Evolutionary conservation across 1,140 invertebrate genomes (phyloP).

Genomic region (Eriosoma lanigerum): DNA sequence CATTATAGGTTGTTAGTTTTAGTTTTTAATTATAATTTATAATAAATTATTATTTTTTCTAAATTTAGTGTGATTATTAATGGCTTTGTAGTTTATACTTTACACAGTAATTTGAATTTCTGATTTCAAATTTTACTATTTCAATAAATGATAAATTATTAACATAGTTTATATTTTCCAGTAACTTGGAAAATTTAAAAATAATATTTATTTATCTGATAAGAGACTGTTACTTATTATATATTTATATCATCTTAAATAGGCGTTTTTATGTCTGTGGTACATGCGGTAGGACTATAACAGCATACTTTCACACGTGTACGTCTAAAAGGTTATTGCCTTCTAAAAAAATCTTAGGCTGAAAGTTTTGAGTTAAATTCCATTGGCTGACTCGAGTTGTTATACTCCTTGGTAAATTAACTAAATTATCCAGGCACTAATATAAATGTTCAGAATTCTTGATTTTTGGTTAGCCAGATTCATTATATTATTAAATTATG

Average conservation of each 20-base stretch:
- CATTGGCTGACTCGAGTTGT: not conserved
- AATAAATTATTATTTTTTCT: too few relatives aligned
- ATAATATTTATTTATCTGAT: not conserved
- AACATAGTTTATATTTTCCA: too few relatives aligned
- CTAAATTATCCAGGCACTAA: not conserved
- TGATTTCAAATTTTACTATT: too few relatives aligned
- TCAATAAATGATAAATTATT: too few relatives aligned
- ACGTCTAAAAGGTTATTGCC: conserved; percentile 32
- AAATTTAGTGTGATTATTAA: too few relatives aligned
- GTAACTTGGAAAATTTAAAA: not conserved
- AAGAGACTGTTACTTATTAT: not conserved
- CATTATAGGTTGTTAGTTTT: too few relatives aligned
- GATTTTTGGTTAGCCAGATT: not conserved
- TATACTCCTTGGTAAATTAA: conserved; percentile 2
- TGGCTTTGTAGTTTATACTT: too few relatives aligned
- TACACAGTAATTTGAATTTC: too few relatives aligned
- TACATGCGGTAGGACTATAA: not conserved
- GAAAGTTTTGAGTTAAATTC: conserved; percentile 15
- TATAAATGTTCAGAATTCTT: not conserved
- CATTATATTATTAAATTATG: not conserved
- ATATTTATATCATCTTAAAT: not conserved
- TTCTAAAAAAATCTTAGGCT: not conserved
- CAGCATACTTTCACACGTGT: conserved; percentile 30
- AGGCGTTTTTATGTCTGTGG: not conserved
- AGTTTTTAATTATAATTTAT: too few relatives aligned